These are phyloP conservation scores for Phacellophora camtschatica DNA, from an alignment of 30 jellyfish, hydroid and myxozoan species.

Conservation along the genomic window DNA sequence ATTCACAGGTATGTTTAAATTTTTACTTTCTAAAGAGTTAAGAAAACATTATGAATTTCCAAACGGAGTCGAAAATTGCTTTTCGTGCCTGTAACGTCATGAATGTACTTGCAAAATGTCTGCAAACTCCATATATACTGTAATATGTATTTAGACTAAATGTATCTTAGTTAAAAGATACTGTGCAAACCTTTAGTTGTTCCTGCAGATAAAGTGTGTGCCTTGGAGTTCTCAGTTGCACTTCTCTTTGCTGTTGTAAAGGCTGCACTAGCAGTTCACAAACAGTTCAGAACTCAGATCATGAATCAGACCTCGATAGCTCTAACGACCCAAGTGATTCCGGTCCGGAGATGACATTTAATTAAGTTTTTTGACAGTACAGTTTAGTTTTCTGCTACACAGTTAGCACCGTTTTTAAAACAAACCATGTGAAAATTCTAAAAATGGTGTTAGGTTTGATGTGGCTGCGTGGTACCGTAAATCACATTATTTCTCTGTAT, in stretches of 20 bases:
- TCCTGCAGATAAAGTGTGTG: background rate
- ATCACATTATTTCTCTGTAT: background rate
- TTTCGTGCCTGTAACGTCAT: background rate
- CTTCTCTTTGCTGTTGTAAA: background rate
- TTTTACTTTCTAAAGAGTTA: background rate
- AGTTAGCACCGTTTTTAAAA: background rate
- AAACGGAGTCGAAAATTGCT: background rate
- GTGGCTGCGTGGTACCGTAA: background rate
- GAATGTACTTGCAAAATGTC: background rate
- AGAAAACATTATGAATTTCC: background rate
- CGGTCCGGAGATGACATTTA: background rate
- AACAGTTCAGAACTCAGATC: background rate
- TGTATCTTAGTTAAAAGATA: background rate
- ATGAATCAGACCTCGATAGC: background rate
- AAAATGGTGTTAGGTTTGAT: background rate
- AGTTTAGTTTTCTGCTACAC: background rate
- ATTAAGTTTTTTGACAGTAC: background rate
- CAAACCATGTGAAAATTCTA: background rate
- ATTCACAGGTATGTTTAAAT: background rate
- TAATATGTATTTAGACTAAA: too few species aligned
- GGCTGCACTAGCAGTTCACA: background rate
- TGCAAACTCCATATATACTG: background rate
- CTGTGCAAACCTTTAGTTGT: background rate
- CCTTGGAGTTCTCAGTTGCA: background rate
- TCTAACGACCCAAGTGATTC: too few species aligned